A percentile compares a stretch with the other conserved stretches of the same genome.
These are phyloP conservation scores for Vulpes lagopus DNA, from an alignment of 2,113 vertebrate species.

Conservation along the genomic window DNA sequence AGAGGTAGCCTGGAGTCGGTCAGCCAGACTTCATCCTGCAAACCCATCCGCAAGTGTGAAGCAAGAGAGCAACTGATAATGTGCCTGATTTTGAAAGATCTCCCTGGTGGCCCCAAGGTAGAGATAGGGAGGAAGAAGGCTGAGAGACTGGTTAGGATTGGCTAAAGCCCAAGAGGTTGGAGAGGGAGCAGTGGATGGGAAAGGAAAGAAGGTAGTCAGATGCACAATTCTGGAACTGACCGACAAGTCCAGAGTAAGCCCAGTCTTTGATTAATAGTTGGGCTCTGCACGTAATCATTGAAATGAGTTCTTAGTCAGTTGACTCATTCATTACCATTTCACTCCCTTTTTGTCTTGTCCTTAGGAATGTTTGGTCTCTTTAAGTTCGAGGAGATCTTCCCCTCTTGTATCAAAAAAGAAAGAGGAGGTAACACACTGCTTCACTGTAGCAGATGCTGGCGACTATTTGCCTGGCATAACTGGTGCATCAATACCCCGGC, in stretches of 20 bases:
- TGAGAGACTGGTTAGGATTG: not conserved
- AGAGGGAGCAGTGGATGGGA: not conserved
- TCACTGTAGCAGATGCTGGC: not conserved
- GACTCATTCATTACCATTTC: not conserved
- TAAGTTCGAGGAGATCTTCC: not conserved
- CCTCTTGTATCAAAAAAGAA: not conserved
- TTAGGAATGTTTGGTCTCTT: not conserved
- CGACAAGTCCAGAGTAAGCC: too few relatives aligned
- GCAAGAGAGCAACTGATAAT: fast-evolving
- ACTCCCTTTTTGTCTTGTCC: not conserved
- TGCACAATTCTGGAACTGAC: fast-evolving
- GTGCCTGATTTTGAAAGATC: not conserved
- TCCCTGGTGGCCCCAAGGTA: not conserved
- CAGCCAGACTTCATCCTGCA: not conserved
- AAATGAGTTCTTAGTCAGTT: too few relatives aligned
- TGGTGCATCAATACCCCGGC: too few relatives aligned
- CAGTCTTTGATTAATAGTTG: fast-evolving
- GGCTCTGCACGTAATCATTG: not conserved
- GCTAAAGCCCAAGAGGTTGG: fast-evolving
- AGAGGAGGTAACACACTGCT: not conserved
- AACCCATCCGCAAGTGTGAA: not conserved
- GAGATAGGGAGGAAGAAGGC: not conserved
- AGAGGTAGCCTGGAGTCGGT: not conserved
- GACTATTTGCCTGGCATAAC: fast-evolving
- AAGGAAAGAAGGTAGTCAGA: too few relatives aligned